Evolutionary conservation across 2,888 invertebrate species (phyloP).

Genomic region (Thera britannica): DNA sequence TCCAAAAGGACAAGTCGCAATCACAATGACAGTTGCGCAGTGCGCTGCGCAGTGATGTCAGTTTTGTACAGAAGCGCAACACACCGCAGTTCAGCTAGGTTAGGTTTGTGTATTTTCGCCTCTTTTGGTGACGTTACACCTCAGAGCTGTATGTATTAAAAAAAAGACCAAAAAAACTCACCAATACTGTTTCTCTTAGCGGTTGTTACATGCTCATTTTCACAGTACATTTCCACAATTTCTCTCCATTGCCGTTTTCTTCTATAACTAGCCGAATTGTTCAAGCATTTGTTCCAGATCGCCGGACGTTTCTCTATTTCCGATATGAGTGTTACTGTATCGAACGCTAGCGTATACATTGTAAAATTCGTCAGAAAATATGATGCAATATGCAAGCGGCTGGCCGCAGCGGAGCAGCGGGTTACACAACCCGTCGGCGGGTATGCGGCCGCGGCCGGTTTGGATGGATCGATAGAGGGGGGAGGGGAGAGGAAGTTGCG

Average conservation of each 20-base stretch:
- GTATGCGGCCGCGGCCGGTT: constrained; percentile 1
- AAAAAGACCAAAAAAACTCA: constrained; percentile 2
- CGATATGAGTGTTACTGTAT: constrained; percentile 25
- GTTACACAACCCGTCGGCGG: not conserved
- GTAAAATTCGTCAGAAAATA: not conserved
- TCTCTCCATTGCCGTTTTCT: constrained; percentile 22
- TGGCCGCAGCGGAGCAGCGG: constrained; percentile 15
- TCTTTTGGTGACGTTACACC: no score
- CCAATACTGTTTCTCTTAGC: constrained; percentile 4
- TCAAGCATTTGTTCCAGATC: constrained; percentile 23
- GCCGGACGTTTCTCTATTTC: constrained; percentile 29
- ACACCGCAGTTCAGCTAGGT: no score
- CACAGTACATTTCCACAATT: constrained; percentile 18
- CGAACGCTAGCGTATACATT: constrained; percentile 14
- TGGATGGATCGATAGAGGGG: constrained; percentile 5
- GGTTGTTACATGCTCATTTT: not conserved
- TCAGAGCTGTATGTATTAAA: not conserved
- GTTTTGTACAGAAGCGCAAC: no score
- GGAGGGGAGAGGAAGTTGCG: not conserved
- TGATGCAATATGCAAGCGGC: constrained; percentile 8
- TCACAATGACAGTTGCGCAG: no score
- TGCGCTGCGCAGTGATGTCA: no score
- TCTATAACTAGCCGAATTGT: not conserved
- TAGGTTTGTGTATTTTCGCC: no score
- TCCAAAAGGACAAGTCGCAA: no score